Evolutionary conservation across 2,797 vertebrate genomes (phyloP).

Genomic region (Epinephelus awoara): DNA sequence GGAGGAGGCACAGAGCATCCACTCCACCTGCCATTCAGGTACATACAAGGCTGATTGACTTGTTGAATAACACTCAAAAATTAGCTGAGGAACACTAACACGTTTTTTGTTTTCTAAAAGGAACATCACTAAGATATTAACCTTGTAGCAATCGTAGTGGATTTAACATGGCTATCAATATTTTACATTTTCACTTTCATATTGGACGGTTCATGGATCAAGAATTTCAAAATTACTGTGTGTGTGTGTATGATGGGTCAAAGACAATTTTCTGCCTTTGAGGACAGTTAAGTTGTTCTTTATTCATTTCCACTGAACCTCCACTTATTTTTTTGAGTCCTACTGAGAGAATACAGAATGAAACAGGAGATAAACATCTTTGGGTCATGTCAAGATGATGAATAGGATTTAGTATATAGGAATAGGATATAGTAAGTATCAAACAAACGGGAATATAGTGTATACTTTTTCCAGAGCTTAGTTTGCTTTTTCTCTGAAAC

Average conservation of each 20-base stretch:
- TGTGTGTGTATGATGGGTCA: background rate
- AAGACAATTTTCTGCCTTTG: background rate
- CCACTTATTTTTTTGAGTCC: too few species aligned
- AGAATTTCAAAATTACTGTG: background rate
- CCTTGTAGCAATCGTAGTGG: background rate
- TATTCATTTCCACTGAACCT: too few species aligned
- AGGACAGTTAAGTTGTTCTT: background rate
- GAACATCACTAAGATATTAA: background rate
- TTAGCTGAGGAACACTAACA: background rate
- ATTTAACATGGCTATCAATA: background rate
- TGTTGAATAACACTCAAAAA: background rate
- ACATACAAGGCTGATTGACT: slow-evolving; percentile 71
- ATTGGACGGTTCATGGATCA: background rate
- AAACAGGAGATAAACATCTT: slow-evolving; percentile 1
- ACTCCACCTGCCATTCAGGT: slow-evolving; percentile 86
- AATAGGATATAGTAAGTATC: background rate
- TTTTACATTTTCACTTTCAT: background rate
- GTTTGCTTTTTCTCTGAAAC: background rate
- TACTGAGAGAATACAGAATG: background rate
- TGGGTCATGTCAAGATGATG: background rate
- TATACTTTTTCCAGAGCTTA: background rate
- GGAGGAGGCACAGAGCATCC: slow-evolving; percentile 81
- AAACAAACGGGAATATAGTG: background rate
- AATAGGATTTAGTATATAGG: too few species aligned
- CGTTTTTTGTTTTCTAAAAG: background rate